A percentile compares a stretch with the other conserved stretches of the same genome.
Evolutionary conservation across 2,888 invertebrate genomes (phyloP).

Genomic region (Plebejus melissa): DNA sequence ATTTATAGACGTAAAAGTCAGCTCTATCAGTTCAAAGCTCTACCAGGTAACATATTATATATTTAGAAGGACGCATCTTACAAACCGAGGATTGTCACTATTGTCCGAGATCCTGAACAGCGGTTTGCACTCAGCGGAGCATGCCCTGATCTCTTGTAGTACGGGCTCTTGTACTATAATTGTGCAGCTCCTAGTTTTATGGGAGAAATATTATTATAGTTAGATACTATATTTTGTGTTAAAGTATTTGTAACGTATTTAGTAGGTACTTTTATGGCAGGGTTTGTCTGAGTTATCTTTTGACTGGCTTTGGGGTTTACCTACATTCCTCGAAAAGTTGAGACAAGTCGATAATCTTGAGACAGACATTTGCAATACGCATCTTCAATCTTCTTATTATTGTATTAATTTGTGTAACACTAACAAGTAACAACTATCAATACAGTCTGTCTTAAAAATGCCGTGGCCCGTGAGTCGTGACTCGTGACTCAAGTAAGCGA

Average conservation of each 20-base stretch:
- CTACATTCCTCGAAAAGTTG: too few species aligned
- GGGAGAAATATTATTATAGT: not conserved
- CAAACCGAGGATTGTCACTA: constrained; percentile 41
- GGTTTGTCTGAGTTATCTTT: too few species aligned
- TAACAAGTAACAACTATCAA: too few species aligned
- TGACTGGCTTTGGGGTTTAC: too few species aligned
- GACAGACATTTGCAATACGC: too few species aligned
- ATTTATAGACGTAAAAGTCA: not conserved
- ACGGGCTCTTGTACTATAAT: constrained; percentile 25
- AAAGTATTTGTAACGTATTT: not conserved
- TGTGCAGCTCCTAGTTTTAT: constrained; percentile 15
- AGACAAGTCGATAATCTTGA: too few species aligned
- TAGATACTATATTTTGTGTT: not conserved
- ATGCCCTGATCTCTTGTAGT: constrained; percentile 39
- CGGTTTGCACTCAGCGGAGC: constrained; percentile 48
- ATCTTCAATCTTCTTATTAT: too few species aligned
- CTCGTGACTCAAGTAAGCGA: too few species aligned
- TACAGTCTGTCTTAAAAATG: too few species aligned
- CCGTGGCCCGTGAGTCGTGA: too few species aligned
- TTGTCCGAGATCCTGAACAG: constrained; percentile 43
- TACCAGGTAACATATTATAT: constrained; percentile 21
- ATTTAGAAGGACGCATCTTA: constrained; percentile 31
- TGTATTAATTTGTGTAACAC: too few species aligned
- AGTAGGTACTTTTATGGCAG: not conserved
- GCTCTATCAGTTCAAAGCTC: not conserved